Conservation (phyloP, 2,888 invertebrate genomes). For the Criorhina ranunculi region DNA sequence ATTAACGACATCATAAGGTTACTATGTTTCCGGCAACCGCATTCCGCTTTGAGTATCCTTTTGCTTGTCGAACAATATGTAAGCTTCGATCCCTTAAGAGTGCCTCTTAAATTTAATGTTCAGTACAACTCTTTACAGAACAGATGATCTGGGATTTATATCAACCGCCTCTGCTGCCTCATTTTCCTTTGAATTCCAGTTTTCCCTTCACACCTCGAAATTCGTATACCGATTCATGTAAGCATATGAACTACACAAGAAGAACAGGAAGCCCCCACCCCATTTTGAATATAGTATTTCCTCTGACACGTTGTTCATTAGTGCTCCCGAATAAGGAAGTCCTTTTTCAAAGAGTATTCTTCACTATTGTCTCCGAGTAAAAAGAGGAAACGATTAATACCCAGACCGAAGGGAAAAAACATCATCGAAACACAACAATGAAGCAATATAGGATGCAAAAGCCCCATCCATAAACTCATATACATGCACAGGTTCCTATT, state of each 20-base stretch:
- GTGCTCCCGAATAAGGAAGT: conserved; percentile 13
- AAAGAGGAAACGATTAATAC: conserved; percentile 37
- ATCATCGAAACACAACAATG: conserved; percentile 13
- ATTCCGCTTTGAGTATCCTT: conserved; percentile 16
- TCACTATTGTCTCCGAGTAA: conserved; percentile 5
- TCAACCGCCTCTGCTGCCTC: conserved; percentile 9
- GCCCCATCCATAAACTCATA: too few relatives aligned
- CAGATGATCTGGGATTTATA: conserved; percentile 35
- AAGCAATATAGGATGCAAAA: conserved; percentile 3
- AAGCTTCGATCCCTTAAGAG: conserved; percentile 46
- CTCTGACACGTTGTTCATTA: conserved; percentile 25
- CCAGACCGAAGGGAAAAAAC: background rate
- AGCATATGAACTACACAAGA: conserved; percentile 1
- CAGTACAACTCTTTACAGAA: conserved; percentile 4
- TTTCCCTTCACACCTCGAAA: background rate
- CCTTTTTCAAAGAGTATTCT: background rate
- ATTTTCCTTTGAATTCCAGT: conserved; percentile 8
- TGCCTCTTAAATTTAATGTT: conserved; percentile 50
- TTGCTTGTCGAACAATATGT: conserved; percentile 37
- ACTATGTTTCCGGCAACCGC: conserved; percentile 26
- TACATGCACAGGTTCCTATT: background rate
- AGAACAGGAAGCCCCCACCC: too few relatives aligned
- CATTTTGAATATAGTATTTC: background rate
- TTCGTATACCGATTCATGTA: conserved; percentile 22
- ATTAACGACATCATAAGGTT: conserved; percentile 51